phyloP scores from a whole-genome alignment of 2,888 invertebrate species.

The Drosophila kokeensis region DNA sequence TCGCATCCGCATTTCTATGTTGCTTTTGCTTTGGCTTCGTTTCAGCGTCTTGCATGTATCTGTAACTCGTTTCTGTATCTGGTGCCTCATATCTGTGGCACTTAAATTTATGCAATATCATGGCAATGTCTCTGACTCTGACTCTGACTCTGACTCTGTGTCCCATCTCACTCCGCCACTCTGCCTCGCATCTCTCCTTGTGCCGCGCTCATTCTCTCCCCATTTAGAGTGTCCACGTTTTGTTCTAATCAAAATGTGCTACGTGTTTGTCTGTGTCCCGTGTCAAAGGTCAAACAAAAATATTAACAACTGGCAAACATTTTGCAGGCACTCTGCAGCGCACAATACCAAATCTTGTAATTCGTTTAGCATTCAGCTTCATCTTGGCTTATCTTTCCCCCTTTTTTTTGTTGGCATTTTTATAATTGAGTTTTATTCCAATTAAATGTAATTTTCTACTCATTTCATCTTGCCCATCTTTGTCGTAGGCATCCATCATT shows the following conservation, averaged over 20 bases:
- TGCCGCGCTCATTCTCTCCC: slow-evolving; percentile 1
- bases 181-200: not conserved
- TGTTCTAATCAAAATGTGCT: slow-evolving; percentile 73
- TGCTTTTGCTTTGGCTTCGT: slow-evolving; percentile 52
- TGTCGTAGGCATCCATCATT: slow-evolving; percentile 40
- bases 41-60: slow-evolving; percentile 62
- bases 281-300: slow-evolving; percentile 49
- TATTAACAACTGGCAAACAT: slow-evolving; percentile 38
- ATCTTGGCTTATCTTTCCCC: not conserved
- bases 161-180: not conserved
- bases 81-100: slow-evolving; percentile 73
- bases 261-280: slow-evolving; percentile 53
- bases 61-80: slow-evolving; percentile 78
- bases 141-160: not conserved
- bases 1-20: slow-evolving; percentile 78
- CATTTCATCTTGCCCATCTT: slow-evolving; percentile 24
- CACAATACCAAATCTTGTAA: slow-evolving; percentile 21
- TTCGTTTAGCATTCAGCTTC: slow-evolving; percentile 18
- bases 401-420: slow-evolving; percentile 20
- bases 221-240: slow-evolving; percentile 48
- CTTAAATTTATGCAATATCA: slow-evolving; percentile 80
- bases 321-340: slow-evolving; percentile 4
- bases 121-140: slow-evolving; percentile 50
- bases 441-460: slow-evolving; percentile 67
- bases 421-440: slow-evolving; percentile 60